Evolutionary conservation across 2,888 invertebrate genomes (phyloP), one percentile per base, ranked within the genome.

Genomic region (Protula sp.): DNA sequence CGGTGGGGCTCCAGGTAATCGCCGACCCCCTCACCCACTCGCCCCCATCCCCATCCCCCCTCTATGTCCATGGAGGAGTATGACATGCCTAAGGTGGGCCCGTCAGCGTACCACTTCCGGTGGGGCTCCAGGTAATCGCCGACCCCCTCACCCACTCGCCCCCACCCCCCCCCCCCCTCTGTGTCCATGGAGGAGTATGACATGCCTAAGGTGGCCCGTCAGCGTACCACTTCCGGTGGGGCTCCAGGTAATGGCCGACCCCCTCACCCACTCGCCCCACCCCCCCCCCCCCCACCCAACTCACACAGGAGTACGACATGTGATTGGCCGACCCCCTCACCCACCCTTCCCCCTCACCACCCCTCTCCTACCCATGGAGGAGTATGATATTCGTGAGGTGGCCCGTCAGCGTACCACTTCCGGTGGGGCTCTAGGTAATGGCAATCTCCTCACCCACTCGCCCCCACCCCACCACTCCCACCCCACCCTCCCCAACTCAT

Each of bases 371-470:
- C 79, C 79, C 5, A 79, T 79, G 79, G 79, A 79, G 61, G 78
- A 79, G 60, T 78, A 78, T 30, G 79, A 79, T 65, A 70, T 72
- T 55, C 79, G 78, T 14, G 59, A 63, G 52, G 70, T 75, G 28
- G 72, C 70, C 45, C 89, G 91, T 81, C 72, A 70, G 38, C 89
- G 91, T 81, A 87, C 74, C 61, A 73, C 74, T 72, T 77, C 77
- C 3, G 70, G 73, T 9, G 77, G 77, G n/a, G n/a, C n/a, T n/a
- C n/a, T n/a, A n/a, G n/a, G n/a, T n/a, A n/a, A n/a, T n/a, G n/a
- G n/a, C n/a, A n/a, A n/a, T n/a, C n/a, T n/a, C n/a, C n/a, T n/a
- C n/a, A n/a, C n/a, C n/a, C n/a, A n/a, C n/a, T n/a, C n/a, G n/a
- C n/a, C n/a, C n/a, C n/a, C n/a, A n/a, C n/a, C n/a, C 70, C 9